A percentile compares a stretch with the other conserved stretches of the same genome.
Evolutionary conservation across 2,113 vertebrate genomes (phyloP).

Genomic region (Chaetodon auriga): DNA sequence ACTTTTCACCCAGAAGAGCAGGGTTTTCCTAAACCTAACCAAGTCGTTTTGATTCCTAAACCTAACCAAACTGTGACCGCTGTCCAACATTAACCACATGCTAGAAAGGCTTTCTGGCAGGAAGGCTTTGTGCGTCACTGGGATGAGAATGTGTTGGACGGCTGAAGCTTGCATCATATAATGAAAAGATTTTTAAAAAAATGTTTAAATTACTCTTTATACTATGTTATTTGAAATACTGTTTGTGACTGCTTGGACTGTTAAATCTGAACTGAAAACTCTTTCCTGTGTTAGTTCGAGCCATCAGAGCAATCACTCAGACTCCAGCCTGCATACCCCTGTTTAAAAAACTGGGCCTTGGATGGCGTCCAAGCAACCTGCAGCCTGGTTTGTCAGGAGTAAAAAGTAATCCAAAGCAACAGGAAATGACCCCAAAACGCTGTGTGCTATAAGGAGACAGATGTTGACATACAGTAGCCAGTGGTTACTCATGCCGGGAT

Average conservation of each 20-base stretch:
- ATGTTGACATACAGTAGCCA: constrained; percentile 23
- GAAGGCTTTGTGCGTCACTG: no score
- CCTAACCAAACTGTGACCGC: no score
- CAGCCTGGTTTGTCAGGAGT: constrained; percentile 28
- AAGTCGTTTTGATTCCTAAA: no score
- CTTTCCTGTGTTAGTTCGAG: constrained; percentile 11
- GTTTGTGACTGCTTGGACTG: not conserved
- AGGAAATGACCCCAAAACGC: constrained; percentile 42
- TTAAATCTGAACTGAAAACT: constrained; percentile 6
- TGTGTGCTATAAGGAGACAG: constrained; percentile 25
- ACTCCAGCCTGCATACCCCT: not conserved
- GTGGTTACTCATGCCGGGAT: constrained; percentile 2
- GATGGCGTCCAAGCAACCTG: constrained; percentile 36
- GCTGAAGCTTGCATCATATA: no score
- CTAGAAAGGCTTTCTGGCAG: no score
- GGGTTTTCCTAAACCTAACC: no score
- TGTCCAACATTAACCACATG: no score
- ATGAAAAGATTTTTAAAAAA: not conserved
- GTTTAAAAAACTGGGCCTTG: constrained; percentile 17
- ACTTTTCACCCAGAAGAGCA: no score
- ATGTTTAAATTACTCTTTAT: constrained; percentile 10
- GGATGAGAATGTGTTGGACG: no score
- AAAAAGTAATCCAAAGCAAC: constrained; percentile 43
- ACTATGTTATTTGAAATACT: not conserved
- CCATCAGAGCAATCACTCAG: constrained; percentile 7